Evolutionary conservation across 53 echinoderm and acorn worm genomes (phyloP), one percentile per base, ranked within the genome.

Genomic region (Stichopus horrens): DNA sequence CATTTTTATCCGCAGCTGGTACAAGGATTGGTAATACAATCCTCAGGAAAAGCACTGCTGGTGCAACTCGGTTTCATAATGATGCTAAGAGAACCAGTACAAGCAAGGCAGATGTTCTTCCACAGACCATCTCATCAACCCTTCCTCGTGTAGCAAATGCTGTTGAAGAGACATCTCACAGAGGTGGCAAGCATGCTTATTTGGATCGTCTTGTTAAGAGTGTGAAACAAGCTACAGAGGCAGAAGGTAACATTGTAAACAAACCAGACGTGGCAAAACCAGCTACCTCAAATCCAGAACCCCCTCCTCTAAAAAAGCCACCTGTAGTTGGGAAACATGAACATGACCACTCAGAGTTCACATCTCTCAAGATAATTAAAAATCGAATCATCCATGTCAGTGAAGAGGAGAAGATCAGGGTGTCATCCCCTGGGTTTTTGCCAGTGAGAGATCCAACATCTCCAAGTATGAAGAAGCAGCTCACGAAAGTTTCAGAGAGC

Each of bases 371-470:
- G 18, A 71, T 71, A 71, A 20, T 71, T 20, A 18, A 71, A 71
- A 71, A 71, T 71, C 71, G 71, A 18, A 71, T 71, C 18, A 71
- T 71, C n/a, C 71, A 71, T 71, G 18, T 71, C 5, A 71, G 18
- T 71, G 19, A 18, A 71, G n/a, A 16, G 71, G 71, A 71, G 71
- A 71, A 71, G 14, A 76, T 86, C 51, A 8, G 14, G 11, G 54
- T 73, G 23, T 9, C 54, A 65, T 86, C 86, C 51, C 56, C 9
- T 57, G 91, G 87, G 5, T 90, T 92, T 53, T 52, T 92, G 74
- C 90, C 79, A 67, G 90, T 92, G 19, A 86, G 88, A 84, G 75
- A 90, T 75, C 86, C 90, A 21, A 65, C 66, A 21, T 92, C 90
- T 10, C 23, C 82, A 53, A 86, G 86, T 58, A 86, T 66, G 37